These are phyloP conservation scores for Eremobia ochroleuca DNA, from an alignment of 2,888 invertebrate species.

Conservation along the genomic window DNA sequence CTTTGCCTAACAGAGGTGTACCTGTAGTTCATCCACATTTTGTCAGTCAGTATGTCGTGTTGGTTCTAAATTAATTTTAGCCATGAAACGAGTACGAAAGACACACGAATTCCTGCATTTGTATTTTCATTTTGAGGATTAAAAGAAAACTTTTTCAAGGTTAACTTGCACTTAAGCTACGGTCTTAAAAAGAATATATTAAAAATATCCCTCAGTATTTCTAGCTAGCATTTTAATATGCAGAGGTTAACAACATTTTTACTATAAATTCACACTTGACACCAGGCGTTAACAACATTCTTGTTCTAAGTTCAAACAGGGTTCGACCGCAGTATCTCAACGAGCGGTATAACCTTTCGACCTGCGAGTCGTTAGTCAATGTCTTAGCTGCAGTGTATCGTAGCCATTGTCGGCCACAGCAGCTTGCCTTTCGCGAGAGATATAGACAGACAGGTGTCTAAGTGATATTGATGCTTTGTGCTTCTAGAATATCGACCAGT, in stretches of 20 bases:
- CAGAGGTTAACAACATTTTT: constrained; percentile 28
- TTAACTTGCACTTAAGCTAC: background rate
- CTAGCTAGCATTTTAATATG: background rate
- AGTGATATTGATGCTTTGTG: constrained; percentile 36
- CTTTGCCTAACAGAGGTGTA: no score
- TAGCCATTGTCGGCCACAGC: constrained; percentile 21
- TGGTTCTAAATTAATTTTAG: no score
- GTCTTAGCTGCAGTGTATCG: constrained; percentile 2
- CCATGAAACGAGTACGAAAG: background rate
- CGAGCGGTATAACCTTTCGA: constrained; percentile 38
- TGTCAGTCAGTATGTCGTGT: no score
- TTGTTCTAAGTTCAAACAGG: constrained; percentile 34
- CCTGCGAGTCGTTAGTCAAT: constrained; percentile 43
- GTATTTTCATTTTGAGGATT: no score
- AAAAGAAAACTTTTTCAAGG: no score
- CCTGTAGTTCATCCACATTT: no score
- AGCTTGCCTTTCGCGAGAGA: constrained; percentile 17
- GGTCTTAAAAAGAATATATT: background rate
- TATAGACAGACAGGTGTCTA: constrained; percentile 1
- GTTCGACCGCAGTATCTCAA: constrained; percentile 25
- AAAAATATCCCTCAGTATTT: background rate
- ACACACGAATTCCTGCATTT: background rate
- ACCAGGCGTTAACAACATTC: constrained; percentile 30
- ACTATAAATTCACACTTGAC: background rate
- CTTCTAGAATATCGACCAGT: constrained; percentile 28